Evolutionary conservation across 1,140 invertebrate genomes (phyloP), one percentile per base, ranked within the genome.

Genomic region (Nasonia longicornis): DNA sequence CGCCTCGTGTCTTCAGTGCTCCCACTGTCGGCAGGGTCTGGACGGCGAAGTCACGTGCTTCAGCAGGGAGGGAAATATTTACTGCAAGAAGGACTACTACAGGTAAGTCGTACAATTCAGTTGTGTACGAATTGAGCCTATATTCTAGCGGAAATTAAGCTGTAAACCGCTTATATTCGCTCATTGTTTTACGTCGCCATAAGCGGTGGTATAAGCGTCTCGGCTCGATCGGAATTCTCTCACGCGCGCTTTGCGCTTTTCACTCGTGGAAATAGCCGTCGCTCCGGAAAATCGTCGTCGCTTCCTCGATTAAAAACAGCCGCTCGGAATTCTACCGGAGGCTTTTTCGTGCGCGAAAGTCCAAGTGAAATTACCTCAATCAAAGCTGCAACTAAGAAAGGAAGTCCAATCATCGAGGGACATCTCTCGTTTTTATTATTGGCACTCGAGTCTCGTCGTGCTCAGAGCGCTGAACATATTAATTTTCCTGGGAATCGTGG

Each of bases 81-180:
- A 97, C 91, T 99, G 98, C 93, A 98, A 98, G 91, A 97, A 97
- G 87, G 98, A 99, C 90, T 99, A 99, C 91, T 97, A 97, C 93
- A 96, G 97, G 98, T 98, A 89, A 95, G 95, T 92, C 31, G n/a
- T 52, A 72, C 26, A 35, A 35, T 6, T 35, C 31, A 35, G 31
- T 35, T 6, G 31, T 20, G 1, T 63, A 63, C 7, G 3, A n/a
- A 20, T 63, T 16, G 14, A 63, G n/a, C 38, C 38, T 42, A 10
- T 42, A 58, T 63, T 38, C 69, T 22, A n/a, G 35, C 45, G 10
- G 35, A 14, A 52, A 73, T 52, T 20, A 52, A 73, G 71, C n/a
- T 29, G 71, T 73, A 6, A 35, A 6, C 3, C 31, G 2, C 31
- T 35, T 73, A 45, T 20, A 81, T 77, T 42, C 63, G 63, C 29